Evolutionary conservation across 1,140 invertebrate species (phyloP).

Genomic region (Asbolus verrucosus): DNA sequence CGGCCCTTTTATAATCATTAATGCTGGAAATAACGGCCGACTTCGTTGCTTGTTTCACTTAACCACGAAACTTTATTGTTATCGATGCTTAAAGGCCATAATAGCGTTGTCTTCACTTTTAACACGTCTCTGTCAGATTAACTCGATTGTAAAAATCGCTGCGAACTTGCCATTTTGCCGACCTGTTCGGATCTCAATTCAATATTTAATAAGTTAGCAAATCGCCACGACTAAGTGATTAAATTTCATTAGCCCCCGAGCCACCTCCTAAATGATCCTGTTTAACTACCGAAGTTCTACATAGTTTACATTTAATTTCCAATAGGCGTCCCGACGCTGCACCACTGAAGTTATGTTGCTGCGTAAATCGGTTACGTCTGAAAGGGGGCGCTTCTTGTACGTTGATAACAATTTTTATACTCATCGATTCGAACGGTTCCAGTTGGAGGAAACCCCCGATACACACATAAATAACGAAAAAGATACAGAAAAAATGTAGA

Average conservation of each 20-base stretch:
- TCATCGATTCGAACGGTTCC: too few species aligned
- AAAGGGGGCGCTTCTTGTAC: too few species aligned
- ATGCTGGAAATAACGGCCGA: conserved; percentile 14
- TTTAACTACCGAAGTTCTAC: conserved; percentile 19
- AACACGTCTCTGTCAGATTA: not conserved
- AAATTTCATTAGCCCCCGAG: conserved; percentile 20
- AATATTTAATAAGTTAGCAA: not conserved
- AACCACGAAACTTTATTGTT: conserved; percentile 20
- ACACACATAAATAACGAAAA: too few species aligned
- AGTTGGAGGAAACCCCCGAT: too few species aligned
- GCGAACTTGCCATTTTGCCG: too few species aligned
- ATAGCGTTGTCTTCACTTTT: not conserved
- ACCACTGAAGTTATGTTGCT: not conserved
- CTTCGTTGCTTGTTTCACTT: not conserved
- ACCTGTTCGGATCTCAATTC: too few species aligned
- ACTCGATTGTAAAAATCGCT: not conserved
- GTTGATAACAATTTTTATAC: too few species aligned
- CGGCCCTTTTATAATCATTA: conserved; percentile 24
- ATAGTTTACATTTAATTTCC: conserved; percentile 31
- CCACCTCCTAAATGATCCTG: conserved; percentile 4
- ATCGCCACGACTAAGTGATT: not conserved
- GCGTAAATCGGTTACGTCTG: not conserved
- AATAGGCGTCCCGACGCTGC: not conserved
- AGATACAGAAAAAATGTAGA: too few species aligned
- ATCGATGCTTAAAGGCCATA: conserved; percentile 18